Conservation (phyloP, 2,888 invertebrate species). For the Mesoligia furuncula region DNA sequence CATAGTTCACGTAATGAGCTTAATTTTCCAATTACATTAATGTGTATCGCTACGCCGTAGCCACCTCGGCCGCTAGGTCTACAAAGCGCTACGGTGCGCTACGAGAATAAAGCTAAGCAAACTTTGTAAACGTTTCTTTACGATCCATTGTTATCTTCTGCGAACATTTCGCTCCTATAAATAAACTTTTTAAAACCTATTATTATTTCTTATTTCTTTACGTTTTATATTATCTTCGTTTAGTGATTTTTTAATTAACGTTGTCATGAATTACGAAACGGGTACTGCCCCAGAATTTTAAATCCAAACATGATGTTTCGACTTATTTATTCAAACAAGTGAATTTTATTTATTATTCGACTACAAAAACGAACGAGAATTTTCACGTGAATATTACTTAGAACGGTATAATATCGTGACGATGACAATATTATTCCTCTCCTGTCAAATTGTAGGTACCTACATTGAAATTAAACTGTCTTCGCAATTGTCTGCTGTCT, state of each 20-base stretch:
- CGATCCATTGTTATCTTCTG: slow-evolving; percentile 49
- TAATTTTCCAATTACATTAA: slow-evolving; percentile 45
- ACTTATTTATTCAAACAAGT: slow-evolving; percentile 24
- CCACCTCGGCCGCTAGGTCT: slow-evolving; percentile 21
- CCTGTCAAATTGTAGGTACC: slow-evolving; percentile 4
- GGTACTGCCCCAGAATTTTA: slow-evolving; percentile 19
- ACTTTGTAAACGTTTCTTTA: slow-evolving; percentile 55
- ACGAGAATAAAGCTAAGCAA: slow-evolving; percentile 53
- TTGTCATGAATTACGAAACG: slow-evolving; percentile 14
- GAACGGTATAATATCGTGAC: slow-evolving; percentile 14
- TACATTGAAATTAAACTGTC: slow-evolving; percentile 12
- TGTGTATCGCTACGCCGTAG: slow-evolving; percentile 59
- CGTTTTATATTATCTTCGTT: slow-evolving; percentile 29
- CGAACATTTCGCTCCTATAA: slow-evolving; percentile 43
- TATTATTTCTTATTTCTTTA: slow-evolving; percentile 29
- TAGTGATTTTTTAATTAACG: slow-evolving; percentile 28
- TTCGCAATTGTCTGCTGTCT: slow-evolving; percentile 5
- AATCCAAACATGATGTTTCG: neutral
- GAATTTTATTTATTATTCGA: slow-evolving; percentile 8
- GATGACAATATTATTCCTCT: slow-evolving; percentile 11
- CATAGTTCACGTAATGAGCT: slow-evolving; percentile 30
- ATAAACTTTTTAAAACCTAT: slow-evolving; percentile 48
- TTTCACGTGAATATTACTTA: neutral
- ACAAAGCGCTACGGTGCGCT: slow-evolving; percentile 58
- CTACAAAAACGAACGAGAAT: neutral